These are phyloP conservation scores for Batillaria attramentaria DNA, from an alignment of 1,140 invertebrate species.

Conservation along the genomic window DNA sequence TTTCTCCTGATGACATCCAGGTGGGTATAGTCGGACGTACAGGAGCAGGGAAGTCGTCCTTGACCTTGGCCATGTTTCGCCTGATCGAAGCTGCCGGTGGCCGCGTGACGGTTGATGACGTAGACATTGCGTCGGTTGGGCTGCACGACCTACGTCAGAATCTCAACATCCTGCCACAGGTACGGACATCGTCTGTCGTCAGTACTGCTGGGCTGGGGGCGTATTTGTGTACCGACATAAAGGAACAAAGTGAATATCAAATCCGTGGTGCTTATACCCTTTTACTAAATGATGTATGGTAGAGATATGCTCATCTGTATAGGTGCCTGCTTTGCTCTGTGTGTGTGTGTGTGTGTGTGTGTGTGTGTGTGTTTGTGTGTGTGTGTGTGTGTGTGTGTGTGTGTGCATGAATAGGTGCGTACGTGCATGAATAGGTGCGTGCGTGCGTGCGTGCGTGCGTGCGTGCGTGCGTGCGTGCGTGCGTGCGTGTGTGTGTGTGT, in stretches of 20 bases:
- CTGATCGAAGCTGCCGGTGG: slow-evolving; percentile 7
- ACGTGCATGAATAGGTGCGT: too few species aligned
- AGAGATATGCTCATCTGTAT: too few species aligned
- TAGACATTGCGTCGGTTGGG: slow-evolving; percentile 18
- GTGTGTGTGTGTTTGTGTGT: too few species aligned
- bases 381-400: too few species aligned
- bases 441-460: too few species aligned
- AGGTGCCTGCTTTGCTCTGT: too few species aligned
- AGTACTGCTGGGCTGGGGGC: background rate
- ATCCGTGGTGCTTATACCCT: too few species aligned
- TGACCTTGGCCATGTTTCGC: slow-evolving; percentile 8
- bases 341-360: too few species aligned
- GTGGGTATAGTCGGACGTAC: slow-evolving; percentile 21
- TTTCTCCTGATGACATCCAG: slow-evolving; percentile 61
- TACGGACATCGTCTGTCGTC: background rate
- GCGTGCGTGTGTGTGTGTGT: background rate
- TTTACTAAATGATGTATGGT: too few species aligned
- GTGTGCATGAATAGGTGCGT: too few species aligned
- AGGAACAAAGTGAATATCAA: too few species aligned
- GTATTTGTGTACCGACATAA: background rate
- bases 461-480: too few species aligned
- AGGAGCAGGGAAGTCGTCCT: slow-evolving; percentile 14
- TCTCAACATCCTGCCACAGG: slow-evolving; percentile 24
- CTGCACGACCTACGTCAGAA: slow-evolving; percentile 22
- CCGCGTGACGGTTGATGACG: background rate